phyloP scores from a whole-genome alignment of 2,797 vertebrate genomes.

The Trichosurus vulpecula region DNA sequence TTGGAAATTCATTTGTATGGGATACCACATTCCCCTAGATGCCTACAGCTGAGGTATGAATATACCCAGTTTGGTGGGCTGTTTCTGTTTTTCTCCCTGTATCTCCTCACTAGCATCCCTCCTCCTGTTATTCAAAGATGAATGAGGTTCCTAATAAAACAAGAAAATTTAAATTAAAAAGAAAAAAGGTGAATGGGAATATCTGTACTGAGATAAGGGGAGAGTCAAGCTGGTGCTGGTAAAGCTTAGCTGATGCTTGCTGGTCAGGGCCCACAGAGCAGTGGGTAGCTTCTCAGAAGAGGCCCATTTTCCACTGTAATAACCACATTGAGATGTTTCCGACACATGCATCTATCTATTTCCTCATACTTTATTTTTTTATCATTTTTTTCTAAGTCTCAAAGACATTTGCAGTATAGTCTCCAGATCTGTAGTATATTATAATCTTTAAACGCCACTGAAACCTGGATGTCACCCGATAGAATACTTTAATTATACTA shows the following conservation, averaged over 20 bases:
- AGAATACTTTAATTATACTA: conserved; percentile 9
- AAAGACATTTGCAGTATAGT: background rate
- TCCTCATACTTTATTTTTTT: background rate
- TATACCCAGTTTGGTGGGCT: background rate
- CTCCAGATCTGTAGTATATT: background rate
- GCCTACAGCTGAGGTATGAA: background rate
- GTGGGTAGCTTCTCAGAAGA: background rate
- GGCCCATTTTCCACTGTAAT: accelerated
- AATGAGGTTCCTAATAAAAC: background rate
- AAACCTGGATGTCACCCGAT: background rate
- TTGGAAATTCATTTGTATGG: background rate
- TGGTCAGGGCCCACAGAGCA: background rate
- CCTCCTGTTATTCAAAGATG: background rate
- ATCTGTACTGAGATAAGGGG: background rate
- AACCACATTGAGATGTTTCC: background rate
- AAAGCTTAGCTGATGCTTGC: background rate
- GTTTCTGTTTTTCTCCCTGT: background rate
- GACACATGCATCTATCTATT: background rate
- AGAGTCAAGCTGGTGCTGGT: background rate
- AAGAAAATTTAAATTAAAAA: background rate
- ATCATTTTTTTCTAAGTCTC: background rate
- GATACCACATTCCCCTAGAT: background rate
- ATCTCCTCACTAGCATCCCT: accelerated
- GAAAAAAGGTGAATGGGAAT: background rate
- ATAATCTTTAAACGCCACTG: background rate